phyloP scores from a whole-genome alignment of 92 coral and sea anemone species.

The Heteractis magnifica region DNA sequence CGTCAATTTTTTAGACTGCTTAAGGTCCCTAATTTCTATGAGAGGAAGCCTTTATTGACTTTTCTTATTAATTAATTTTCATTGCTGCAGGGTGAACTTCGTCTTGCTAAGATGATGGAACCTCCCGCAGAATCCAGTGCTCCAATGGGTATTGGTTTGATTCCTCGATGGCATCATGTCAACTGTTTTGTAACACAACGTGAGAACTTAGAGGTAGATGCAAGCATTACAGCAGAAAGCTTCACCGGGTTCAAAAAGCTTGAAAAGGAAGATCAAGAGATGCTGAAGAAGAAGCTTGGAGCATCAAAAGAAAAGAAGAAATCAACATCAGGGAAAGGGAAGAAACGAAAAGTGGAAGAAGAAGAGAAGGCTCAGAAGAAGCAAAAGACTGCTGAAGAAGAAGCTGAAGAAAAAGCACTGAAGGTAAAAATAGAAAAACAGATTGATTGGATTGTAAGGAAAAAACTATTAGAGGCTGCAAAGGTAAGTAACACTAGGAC shows the following conservation, averaged over 20 bases:
- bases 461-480: not conserved
- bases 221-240: constrained; percentile 72
- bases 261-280: constrained; percentile 72
- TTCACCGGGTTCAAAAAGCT: constrained; percentile 77
- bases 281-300: constrained; percentile 83
- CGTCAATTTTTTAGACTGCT: too few relatives aligned
- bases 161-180: constrained; percentile 92
- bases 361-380: constrained; percentile 55
- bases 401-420: constrained; percentile 70
- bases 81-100: constrained; percentile 72
- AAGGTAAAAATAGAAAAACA: constrained; percentile 50
- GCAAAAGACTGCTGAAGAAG: constrained; percentile 62
- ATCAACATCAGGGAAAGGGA: constrained; percentile 52
- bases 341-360: constrained; percentile 60
- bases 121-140: constrained; percentile 79
- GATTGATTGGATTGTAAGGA: not conserved
- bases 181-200: constrained; percentile 74
- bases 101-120: constrained; percentile 90
- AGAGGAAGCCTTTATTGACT: not conserved
- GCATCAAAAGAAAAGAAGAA: constrained; percentile 29
- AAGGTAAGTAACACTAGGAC: too few relatives aligned
- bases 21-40: too few relatives aligned
- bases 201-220: constrained; percentile 62
- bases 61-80: not conserved
- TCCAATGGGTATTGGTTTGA: constrained; percentile 61